Evolutionary conservation across 2,888 invertebrate species (phyloP), one percentile per base, ranked within the genome.

Genomic region (Scaptomyza cyrtandrae): DNA sequence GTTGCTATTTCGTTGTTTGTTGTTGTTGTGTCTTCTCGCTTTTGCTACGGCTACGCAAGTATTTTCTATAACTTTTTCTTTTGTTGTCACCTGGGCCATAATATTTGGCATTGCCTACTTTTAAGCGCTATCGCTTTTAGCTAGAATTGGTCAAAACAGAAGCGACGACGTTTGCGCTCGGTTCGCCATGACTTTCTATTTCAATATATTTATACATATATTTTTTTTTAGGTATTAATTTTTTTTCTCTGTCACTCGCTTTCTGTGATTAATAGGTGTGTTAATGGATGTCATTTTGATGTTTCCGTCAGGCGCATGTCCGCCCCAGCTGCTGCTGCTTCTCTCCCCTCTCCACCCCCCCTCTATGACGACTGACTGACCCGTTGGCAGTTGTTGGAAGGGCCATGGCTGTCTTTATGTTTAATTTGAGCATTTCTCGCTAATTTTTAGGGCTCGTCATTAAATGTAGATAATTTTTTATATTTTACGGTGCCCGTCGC

Each of bases 201-300:
- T 59, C 46, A 58, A 35, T 49, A n/a, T 71, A 58, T 16, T 11
- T 3, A 16, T 33, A 19, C 19, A 35, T 50, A n/a, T 71, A 58
- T 16, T 11, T 2, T n/a, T 29, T 24, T 44, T n/a, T 7, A 29
- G 33, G 14, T 27, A 37, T 37, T 52, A 24, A 14, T 37, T 37
- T 16, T 43, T 27, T 61, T 16, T 62, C 63, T 61, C 43, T 29
- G 61, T 60, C 50, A 54, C 35, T 59, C 29, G 39, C 46, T 75
- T 62, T 66, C 78, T 83, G 79, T 91, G 90, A 91, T 90, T 90
- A 90, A 90, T 90, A 90, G 90, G 88, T 88, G 90, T 90, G 91
- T 88, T 90, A 90, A 90, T 90, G 90, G 90, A 89, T 90, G 90
- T 90, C 90, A 90, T 90, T 90, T 89, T 81, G 84, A 85, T 87